A percentile compares a stretch with the other conserved stretches of the same genome.
Evolutionary conservation across 2,113 vertebrate genomes (phyloP).

Genomic region (Pseudopipra pipra): DNA sequence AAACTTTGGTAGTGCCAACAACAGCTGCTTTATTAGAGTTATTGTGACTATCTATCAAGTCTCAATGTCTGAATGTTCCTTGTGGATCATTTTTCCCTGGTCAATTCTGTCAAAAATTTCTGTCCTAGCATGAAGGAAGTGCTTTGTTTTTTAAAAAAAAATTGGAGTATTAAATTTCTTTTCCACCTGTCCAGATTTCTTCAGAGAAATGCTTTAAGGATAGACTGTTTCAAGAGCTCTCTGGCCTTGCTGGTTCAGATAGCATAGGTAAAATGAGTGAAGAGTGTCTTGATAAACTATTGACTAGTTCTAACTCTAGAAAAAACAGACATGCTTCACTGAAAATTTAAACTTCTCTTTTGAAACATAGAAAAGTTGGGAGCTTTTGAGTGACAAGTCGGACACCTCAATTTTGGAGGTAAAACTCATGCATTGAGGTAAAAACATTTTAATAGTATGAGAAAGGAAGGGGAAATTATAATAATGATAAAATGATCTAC

Average conservation of each 20-base stretch:
- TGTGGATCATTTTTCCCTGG: conserved; percentile 3
- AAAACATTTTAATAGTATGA: neutral
- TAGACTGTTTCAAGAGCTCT: neutral
- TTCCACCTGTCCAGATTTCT: neutral
- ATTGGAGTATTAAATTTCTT: neutral
- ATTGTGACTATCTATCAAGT: neutral
- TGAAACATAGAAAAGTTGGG: neutral
- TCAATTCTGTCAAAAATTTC: neutral
- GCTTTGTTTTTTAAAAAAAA: neutral
- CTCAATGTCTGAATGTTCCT: neutral
- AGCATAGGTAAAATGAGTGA: neutral
- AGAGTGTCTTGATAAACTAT: neutral
- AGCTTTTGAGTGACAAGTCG: neutral
- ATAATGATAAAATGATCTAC: neutral
- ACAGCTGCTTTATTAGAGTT: conserved; percentile 49
- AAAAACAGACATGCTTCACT: neutral
- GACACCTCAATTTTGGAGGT: neutral
- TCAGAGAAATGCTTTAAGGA: neutral
- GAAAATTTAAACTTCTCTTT: neutral
- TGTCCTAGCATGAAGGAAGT: neutral
- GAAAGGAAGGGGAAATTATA: neutral
- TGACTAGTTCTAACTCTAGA: neutral
- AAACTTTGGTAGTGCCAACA: conserved; percentile 55
- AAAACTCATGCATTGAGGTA: neutral
- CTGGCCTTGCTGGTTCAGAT: neutral